Evolutionary conservation across 2,113 vertebrate genomes (phyloP).

Genomic region (Labeo catla): DNA sequence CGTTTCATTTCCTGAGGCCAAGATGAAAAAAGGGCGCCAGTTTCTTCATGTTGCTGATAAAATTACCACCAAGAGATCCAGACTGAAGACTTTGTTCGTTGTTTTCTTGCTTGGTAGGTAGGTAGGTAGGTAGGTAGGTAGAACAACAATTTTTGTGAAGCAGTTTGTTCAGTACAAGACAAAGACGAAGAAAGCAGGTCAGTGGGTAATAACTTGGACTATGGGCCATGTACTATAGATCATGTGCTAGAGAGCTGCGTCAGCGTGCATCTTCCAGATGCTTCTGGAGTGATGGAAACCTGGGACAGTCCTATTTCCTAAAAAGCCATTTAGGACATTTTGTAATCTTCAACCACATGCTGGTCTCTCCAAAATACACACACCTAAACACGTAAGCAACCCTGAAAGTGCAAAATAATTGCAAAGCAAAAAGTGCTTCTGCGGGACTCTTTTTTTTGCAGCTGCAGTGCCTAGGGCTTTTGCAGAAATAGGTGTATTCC

Average conservation of each 20-base stretch:
- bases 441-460: no score
- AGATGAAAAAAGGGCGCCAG: background rate
- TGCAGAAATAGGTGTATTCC: no score
- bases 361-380: background rate
- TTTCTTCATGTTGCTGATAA: background rate
- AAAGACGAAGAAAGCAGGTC: constrained; percentile 52
- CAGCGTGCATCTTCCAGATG: background rate
- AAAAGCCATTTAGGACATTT: constrained; percentile 3
- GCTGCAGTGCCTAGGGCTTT: no score
- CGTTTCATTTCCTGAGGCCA: background rate
- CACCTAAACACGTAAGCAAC: background rate
- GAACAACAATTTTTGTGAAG: background rate
- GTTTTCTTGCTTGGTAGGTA: background rate
- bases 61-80: no score
- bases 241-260: background rate
- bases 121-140: background rate
- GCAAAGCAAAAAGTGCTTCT: background rate
- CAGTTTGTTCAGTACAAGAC: background rate
- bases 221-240: constrained; percentile 32
- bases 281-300: background rate
- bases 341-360: background rate
- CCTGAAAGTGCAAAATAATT: background rate
- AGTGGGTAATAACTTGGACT: constrained; percentile 11
- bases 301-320: background rate
- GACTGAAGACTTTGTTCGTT: background rate